A percentile compares a stretch with the other conserved stretches of the same genome.
Conservation (phyloP, 2,113 vertebrate species). For the Oncorhynchus kisutch region DNA sequence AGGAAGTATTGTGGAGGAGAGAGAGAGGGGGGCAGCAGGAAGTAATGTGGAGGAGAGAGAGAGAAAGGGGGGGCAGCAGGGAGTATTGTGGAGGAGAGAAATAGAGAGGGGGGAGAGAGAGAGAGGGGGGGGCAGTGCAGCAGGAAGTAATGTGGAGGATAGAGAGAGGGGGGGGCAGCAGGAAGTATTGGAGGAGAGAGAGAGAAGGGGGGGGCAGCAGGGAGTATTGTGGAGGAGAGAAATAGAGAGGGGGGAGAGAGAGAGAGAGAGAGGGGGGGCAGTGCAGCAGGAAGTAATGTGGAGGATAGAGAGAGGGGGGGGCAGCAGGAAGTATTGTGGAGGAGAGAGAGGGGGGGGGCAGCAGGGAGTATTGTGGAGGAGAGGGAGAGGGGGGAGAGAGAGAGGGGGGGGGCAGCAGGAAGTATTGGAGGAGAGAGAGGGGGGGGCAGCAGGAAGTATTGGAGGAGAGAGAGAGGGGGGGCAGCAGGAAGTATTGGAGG, state of each 20-base stretch:
- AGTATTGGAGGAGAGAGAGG: too few species aligned
- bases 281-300: too few species aligned
- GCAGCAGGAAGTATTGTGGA: too few species aligned
- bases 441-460: not conserved
- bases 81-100: not conserved
- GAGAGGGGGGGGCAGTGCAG: conserved; percentile 1
- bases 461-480: conserved; percentile 22
- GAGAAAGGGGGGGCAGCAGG: too few species aligned
- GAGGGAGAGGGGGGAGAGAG: too few species aligned
- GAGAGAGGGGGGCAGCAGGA: not conserved
- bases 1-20: conserved; percentile 32
- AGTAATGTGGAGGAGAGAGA: conserved; percentile 8
- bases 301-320: too few species aligned
- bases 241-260: conserved; percentile 8
- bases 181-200: conserved; percentile 25
- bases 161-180: not conserved
- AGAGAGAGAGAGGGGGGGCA: conserved; percentile 18
- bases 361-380: too few species aligned
- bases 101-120: not conserved
- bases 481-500: not conserved
- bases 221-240: not conserved
- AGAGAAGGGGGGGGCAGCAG: conserved; percentile 3
- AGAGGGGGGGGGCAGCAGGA: too few species aligned
- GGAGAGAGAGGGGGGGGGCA: not conserved
- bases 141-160: too few species aligned